Evolutionary conservation across 2,113 vertebrate genomes (phyloP).

Genomic region (Panurus biarmicus): DNA sequence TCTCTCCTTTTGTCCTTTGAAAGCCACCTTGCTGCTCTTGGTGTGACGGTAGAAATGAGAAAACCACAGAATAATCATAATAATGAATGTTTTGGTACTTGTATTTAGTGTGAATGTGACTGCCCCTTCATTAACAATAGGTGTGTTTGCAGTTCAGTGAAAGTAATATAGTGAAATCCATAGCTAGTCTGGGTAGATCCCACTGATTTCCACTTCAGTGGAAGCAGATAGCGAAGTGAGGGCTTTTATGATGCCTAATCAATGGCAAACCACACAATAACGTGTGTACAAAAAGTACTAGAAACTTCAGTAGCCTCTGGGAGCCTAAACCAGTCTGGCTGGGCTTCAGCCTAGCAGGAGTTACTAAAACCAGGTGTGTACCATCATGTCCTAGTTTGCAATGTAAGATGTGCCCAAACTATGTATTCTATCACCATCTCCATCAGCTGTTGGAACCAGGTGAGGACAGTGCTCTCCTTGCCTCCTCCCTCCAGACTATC

Average conservation of each 20-base stretch:
- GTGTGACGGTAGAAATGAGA: background rate
- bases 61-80: background rate
- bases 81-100: background rate
- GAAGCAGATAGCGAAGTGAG: background rate
- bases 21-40: background rate
- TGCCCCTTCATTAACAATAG: background rate
- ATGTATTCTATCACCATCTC: no score
- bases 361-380: background rate
- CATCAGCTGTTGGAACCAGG: no score
- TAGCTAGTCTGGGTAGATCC: background rate
- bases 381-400: no score
- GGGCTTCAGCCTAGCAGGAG: background rate
- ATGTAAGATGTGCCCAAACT: no score
- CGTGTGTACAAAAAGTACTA: background rate
- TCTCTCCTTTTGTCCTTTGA: background rate
- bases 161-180: background rate
- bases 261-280: background rate
- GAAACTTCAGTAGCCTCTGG: rapidly evolving
- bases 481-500: no score
- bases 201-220: background rate
- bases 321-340: background rate
- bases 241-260: background rate
- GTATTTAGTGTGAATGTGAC: background rate
- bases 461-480: no score
- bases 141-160: background rate